Base-by-base conservation (phyloP, 2,888 invertebrate species). In the Drosophila lacicola region DNA sequence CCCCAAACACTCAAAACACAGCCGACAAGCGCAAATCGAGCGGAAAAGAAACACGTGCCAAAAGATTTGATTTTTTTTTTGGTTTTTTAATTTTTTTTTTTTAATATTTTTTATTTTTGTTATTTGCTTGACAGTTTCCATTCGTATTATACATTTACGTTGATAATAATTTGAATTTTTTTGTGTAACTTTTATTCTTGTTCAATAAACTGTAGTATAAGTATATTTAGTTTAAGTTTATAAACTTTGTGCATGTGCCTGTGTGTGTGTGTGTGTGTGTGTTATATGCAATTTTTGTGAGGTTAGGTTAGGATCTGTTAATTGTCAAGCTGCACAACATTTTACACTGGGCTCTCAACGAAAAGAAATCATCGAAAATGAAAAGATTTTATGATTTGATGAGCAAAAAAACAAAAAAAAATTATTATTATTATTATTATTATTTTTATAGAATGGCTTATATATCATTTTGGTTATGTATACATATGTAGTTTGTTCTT, bases 41-140 rank as follows among this genome's bases (percentile, higher is more conserved):
- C 1, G 9, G 55, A 51, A 60, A 70, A 46, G 37, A 78, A 82
- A 78, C 75, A 82, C 64, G 58, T 78, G 78, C 39, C 67, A 66
- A 54, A 19, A 4, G 8, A 37, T 25, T 49, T 39, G 3, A 45
- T 49, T 64, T 33, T 9, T 39, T 33, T 11, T 60, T 69, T 70
- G 64, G 14, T 13, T 73, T 73, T 73, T 63, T 33, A 29, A 34
- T 58, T 29, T n/a, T 57, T 60, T 54, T 66, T 70, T 67, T 67
- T 75, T 46, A 14, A 4, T 55, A 63, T 77, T 63, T 60, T 58
- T 74, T 45, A 53, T 61, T 25, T 55, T 84, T 77, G 78, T 77
- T 80, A 81, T 85, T 61, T 73, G 81, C 81, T 83, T 81, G 77
- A 88, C 88, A 78, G 70, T 57, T 81, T 76, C 8, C 71, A 64